phyloP scores from a whole-genome alignment of 2,113 vertebrate genomes.

The Lepus europaeus region DNA sequence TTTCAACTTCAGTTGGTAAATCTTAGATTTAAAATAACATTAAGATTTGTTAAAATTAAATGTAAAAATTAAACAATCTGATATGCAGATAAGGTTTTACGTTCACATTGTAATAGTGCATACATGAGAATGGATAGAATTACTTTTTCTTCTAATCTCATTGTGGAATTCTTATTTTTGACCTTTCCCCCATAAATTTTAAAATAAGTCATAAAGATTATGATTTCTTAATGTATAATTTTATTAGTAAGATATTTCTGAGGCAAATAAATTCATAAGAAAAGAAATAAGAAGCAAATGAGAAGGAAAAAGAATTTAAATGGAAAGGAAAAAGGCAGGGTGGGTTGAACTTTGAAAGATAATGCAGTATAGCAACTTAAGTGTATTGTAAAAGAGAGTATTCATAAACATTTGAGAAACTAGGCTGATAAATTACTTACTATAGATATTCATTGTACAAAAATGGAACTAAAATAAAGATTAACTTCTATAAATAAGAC shows the following conservation, averaged over 20 bases:
- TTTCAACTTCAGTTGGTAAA: slow-evolving; percentile 64
- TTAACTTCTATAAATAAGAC: background rate
- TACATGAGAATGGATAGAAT: background rate
- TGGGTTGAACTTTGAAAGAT: background rate
- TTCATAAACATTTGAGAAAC: background rate
- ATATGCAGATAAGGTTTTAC: background rate
- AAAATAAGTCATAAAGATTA: background rate
- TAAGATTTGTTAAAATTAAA: slow-evolving; percentile 67
- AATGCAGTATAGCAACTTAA: background rate
- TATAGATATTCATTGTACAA: background rate
- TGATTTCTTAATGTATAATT: background rate
- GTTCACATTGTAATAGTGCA: background rate
- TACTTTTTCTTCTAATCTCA: background rate
- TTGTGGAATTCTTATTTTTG: slow-evolving; percentile 4
- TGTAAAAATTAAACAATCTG: slow-evolving; percentile 58
- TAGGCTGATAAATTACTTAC: background rate
- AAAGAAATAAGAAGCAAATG: background rate
- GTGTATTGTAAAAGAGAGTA: background rate
- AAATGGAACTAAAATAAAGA: background rate
- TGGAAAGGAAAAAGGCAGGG: background rate
- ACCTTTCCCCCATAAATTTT: fast-evolving
- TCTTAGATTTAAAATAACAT: slow-evolving; percentile 7
- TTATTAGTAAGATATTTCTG: background rate
- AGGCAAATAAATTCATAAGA: background rate
- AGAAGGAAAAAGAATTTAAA: background rate